Base-by-base conservation (phyloP, 2,797 vertebrate species). In the Molossus molossus region DNA sequence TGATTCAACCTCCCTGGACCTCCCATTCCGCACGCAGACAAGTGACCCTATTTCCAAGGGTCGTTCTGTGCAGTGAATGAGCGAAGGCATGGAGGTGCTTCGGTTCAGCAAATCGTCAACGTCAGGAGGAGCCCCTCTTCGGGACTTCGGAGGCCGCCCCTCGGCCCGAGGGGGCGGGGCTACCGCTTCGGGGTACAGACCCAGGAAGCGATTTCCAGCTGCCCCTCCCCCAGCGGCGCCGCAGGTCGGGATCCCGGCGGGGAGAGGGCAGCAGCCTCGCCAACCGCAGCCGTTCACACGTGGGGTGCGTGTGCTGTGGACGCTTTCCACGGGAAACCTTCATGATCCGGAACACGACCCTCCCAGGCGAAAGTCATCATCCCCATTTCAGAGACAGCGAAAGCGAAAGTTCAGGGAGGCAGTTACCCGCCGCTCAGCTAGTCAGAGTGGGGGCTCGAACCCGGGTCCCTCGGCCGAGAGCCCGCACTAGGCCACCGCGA, bases 61-160 rank as follows among this genome's bases (percentile, higher is more conserved):
- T 20, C 50, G 4, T 1, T 0, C 17, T 0, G 27, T 20, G 25
- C 10, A 18, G 81, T 1, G 3, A 15, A 29, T 0, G 53, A 6
- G 37, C 37, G 15, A 73, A 37, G 1, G 86, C 92, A 4, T 4
- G 7, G 4, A 65, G 21, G 62, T 5, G 60, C 84, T 70, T 1
- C 5, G 15, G 33, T 0, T 9, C 21, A 23, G 9, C 3, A 48
- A 25, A 37, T 62, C 57, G 10, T 4, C 58, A 10, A 10, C 23
- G 14, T 18, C 0, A 10, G 14, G 10, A n/a, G 37, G n/a, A 21
- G 72, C 8, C 45, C 6, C n/a, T 58, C 33, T 45, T 2, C 1
- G 45, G 67, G 23, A 23, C 13, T 29, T 9, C 13, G 23, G n/a
- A 15, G 11, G 25, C 27, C 4, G 40, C 7, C 37, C 40, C n/a